phyloP scores from a whole-genome alignment of 1,140 invertebrate species.

The Pogonomyrmex barbatus region DNA sequence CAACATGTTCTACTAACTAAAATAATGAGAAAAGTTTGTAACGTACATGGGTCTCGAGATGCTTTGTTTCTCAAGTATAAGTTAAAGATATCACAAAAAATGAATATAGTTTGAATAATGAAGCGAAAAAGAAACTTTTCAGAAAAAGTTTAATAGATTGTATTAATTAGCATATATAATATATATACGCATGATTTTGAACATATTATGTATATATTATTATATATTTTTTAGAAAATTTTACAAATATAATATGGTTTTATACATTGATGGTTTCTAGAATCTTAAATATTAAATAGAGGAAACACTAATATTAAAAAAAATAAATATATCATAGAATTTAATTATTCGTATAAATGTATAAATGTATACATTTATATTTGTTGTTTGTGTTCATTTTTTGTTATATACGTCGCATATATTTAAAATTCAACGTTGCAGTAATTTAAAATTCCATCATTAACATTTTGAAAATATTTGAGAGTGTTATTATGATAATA shows the following conservation, averaged over 20 bases:
- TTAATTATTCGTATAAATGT: not conserved
- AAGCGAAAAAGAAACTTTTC: not conserved
- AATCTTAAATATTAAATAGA: not conserved
- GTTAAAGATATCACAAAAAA: slow-evolving; percentile 50
- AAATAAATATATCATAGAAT: not conserved
- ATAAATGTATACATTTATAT: not conserved
- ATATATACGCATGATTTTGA: not conserved
- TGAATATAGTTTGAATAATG: not conserved
- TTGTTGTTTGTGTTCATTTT: not conserved
- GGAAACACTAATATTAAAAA: not conserved
- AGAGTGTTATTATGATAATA: not conserved
- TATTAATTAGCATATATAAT: not conserved
- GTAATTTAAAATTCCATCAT: not conserved
- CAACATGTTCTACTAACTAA: slow-evolving; percentile 42
- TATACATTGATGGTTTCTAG: not conserved
- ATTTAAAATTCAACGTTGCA: not conserved
- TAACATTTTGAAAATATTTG: not conserved
- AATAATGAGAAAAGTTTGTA: slow-evolving; percentile 62
- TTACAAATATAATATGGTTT: not conserved
- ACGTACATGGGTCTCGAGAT: slow-evolving; percentile 33
- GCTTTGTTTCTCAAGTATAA: slow-evolving; percentile 45
- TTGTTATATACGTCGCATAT: not conserved
- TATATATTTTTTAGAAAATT: not conserved
- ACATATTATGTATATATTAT: not conserved
- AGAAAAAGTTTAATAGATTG: not conserved